phyloP scores from a whole-genome alignment of 2,888 invertebrate genomes.

The Cartodere bifasciata region DNA sequence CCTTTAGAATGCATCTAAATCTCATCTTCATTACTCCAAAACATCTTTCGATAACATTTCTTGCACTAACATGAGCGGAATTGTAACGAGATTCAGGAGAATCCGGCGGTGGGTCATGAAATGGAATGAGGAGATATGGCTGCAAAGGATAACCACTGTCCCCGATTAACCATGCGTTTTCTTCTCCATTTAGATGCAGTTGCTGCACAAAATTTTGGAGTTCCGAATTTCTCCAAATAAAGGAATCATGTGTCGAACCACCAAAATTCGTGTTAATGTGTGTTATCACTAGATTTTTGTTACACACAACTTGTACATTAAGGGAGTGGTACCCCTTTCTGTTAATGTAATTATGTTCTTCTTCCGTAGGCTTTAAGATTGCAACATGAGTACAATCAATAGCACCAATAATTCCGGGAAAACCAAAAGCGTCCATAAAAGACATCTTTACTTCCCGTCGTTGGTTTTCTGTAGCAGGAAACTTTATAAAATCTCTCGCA shows the following conservation, averaged over 20 bases:
- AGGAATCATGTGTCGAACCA: conserved; percentile 7
- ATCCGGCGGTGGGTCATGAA: conserved; percentile 6
- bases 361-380: conserved; percentile 2
- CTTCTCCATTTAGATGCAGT: conserved; percentile 3
- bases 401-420: conserved; percentile 3
- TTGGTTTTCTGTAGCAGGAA: conserved; percentile 3
- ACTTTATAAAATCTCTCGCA: conserved; percentile 4
- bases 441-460: no score
- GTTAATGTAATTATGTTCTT: conserved; percentile 7
- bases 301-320: conserved; percentile 9
- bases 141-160: conserved; percentile 11
- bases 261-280: conserved; percentile 5
- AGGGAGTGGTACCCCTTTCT: conserved; percentile 8
- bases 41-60: conserved; percentile 8
- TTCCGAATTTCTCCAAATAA: conserved; percentile 2
- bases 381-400: no score
- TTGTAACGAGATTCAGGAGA: conserved; percentile 10
- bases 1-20: no score
- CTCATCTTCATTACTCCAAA: conserved; percentile 10
- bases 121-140: conserved; percentile 11
- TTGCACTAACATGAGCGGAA: conserved; percentile 5
- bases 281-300: conserved; percentile 5
- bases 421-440: no score
- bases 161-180: conserved; percentile 7
- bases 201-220: conserved; percentile 1